A percentile compares a stretch with the other conserved stretches of the same genome.
Conservation (phyloP, 1,140 invertebrate species). For the Adoxophyes honmai region DNA sequence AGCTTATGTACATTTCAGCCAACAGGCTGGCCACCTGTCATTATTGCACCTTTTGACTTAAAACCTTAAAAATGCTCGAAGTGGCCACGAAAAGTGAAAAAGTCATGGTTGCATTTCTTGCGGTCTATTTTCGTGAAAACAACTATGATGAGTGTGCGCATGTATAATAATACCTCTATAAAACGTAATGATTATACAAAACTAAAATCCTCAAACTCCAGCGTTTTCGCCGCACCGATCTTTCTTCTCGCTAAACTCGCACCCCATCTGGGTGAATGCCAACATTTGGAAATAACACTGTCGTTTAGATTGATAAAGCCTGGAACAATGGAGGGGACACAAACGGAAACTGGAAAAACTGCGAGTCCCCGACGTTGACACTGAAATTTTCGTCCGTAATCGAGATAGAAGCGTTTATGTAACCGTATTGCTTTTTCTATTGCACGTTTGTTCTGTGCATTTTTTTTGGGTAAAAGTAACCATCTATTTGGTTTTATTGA, state of each 20-base stretch:
- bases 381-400: constrained; percentile 12
- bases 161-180: no score
- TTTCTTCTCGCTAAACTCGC: not conserved
- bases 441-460: not conserved
- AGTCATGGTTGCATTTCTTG: no score
- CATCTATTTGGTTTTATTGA: no score
- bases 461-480: not conserved
- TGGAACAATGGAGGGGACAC: constrained; percentile 13
- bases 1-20: no score
- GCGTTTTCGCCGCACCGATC: not conserved
- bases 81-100: no score
- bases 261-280: not conserved
- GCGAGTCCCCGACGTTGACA: constrained; percentile 8
- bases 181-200: no score
- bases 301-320: constrained; percentile 15
- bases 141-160: no score
- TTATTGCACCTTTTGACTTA: no score
- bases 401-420: constrained; percentile 13
- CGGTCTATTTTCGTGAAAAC: no score
- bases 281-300: constrained; percentile 14
- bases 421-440: constrained; percentile 10
- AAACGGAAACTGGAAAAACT: constrained; percentile 9
- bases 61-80: no score
- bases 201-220: no score
- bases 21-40: no score